These are phyloP conservation scores for Scaptomyza parva DNA, from an alignment of 2,888 invertebrate genomes.

Conservation along the genomic window DNA sequence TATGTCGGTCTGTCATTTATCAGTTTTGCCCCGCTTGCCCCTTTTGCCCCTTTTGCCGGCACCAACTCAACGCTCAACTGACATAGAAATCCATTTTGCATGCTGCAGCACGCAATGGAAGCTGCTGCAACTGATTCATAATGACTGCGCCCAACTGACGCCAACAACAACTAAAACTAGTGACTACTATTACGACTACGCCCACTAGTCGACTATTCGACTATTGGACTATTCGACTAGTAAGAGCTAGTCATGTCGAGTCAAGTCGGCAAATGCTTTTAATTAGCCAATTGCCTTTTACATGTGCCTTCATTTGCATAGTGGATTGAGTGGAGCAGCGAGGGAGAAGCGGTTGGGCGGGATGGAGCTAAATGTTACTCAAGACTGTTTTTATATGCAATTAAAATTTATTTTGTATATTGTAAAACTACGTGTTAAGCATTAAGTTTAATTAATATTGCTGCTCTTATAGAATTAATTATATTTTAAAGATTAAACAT, in stretches of 20 bases:
- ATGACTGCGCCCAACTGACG: conserved; percentile 42
- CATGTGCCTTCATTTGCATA: conserved; percentile 63
- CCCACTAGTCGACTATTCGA: too few species aligned
- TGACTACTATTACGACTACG: conserved; percentile 27
- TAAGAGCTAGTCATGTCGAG: conserved; percentile 35
- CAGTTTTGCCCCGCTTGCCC: conserved; percentile 1
- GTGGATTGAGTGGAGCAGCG: conserved; percentile 3
- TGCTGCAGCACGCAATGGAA: conserved; percentile 26
- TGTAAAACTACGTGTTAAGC: neutral
- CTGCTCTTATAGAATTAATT: neutral
- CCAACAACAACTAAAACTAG: conserved; percentile 25
- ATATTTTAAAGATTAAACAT: neutral
- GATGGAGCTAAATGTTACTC: neutral
- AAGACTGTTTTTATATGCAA: conserved; percentile 23
- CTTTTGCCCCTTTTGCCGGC: neutral
- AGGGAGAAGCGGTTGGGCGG: neutral
- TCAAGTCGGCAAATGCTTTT: conserved; percentile 68
- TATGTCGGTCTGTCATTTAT: conserved; percentile 13
- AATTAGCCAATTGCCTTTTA: conserved; percentile 69
- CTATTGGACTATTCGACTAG: too few species aligned
- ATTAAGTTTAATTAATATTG: neutral
- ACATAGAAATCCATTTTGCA: conserved; percentile 64
- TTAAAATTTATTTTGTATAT: conserved; percentile 5
- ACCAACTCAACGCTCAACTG: conserved; percentile 64
- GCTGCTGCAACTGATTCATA: conserved; percentile 28